Percentiles rank a stretch among this genome's conserved stretches.
Conservation (phyloP, 2,113 vertebrate genomes). For the Atrichornis clamosus region DNA sequence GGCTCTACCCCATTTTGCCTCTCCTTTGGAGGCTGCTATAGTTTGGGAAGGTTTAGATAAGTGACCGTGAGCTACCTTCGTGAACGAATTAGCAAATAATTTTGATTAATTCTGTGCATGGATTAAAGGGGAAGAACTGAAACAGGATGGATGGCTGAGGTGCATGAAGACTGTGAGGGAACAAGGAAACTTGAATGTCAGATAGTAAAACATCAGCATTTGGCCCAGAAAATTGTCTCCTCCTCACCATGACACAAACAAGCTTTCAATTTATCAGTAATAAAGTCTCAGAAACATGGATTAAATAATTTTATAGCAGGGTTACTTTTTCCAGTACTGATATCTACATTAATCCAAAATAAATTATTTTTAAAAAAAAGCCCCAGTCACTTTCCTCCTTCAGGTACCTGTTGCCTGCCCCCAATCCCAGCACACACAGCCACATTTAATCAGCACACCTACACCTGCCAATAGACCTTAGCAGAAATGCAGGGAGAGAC, state of each 20-base stretch:
- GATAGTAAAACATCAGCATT: not conserved
- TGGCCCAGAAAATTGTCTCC: not conserved
- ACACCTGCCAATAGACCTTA: not conserved
- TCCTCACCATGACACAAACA: not conserved
- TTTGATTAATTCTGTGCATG: not conserved
- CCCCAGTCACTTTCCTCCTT: not conserved
- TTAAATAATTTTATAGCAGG: not conserved
- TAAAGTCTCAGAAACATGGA: not conserved
- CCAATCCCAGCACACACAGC: not conserved
- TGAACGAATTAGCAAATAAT: not conserved
- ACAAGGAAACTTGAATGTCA: not conserved
- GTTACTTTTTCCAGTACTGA: not conserved
- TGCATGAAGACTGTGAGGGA: not conserved
- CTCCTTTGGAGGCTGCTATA: not conserved
- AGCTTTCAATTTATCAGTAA: not conserved
- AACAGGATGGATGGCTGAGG: not conserved
- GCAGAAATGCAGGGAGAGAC: not conserved
- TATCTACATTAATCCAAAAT: not conserved
- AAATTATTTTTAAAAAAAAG: not conserved
- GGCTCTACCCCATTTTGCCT: not conserved
- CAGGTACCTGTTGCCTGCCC: not conserved
- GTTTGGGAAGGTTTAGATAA: not conserved
- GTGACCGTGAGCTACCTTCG: not conserved
- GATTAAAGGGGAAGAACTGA: not conserved
- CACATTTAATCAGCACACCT: not conserved